Evolutionary conservation across 2,797 vertebrate species (phyloP), one percentile per base, ranked within the genome.

Genomic region (Micropoecilia bifurca): DNA sequence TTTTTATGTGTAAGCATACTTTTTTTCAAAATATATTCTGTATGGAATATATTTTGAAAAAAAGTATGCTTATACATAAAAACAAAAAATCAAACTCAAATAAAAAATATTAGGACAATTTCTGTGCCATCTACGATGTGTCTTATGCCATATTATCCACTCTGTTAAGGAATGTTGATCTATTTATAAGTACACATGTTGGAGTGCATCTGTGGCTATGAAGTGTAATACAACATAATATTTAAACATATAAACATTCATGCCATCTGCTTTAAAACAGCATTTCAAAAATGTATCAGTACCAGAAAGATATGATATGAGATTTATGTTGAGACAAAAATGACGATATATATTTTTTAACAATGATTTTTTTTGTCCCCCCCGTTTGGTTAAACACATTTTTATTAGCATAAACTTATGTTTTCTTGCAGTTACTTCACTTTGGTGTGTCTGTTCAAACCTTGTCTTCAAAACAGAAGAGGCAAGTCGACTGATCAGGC

Each of bases 401-500:
- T 25, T 18, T 18, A 7, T 30, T 59, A 73, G 50, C 46, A 46
- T 47, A 47, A 75, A 57, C 48, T 36, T 30, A 2, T 50, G 22
- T 28, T 22, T 77, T 53, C 45, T 43, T 63, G 66, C 4, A 28
- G 8, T 72, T 72, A n/a, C 25, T 76, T 30, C 45, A 78, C 81
- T 78, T 73, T 41, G 47, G 63, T 39, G 50, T 57, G 12, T 41
- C 39, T 22, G 28, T 72, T 73, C 57, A 59, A 53, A 25, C 3
- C 63, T 47, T 28, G 50, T 77, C 81, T 79, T 79, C 3, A 79
- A 79, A 55, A 74, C 74, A 76, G 72, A 20, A 25, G 20, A 81
- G 68, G 41, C 76, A 78, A 79, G 77, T 18, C 74, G 83, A 77
- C 66, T 4, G 45, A 84, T 66, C 78, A 76, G 84, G 77, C 73